Percentiles rank a stretch among this genome's conserved stretches.
phyloP scores from a whole-genome alignment of 2,113 vertebrate species.

The chimpanzee (Pan troglodytes) region DNA sequence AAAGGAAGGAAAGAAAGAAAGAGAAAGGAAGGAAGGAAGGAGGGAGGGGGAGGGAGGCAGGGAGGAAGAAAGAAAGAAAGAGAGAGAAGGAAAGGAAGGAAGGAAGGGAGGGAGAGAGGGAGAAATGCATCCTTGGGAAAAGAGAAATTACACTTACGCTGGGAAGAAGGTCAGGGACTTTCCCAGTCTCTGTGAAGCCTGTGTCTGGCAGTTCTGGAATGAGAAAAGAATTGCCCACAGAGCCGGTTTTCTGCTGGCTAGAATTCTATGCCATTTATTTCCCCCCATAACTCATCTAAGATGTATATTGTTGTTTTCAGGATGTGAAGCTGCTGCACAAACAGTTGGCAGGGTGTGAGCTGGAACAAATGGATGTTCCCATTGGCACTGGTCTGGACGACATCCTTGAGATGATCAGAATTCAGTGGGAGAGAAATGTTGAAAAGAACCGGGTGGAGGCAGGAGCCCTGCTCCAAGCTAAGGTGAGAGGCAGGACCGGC shows the following conservation, averaged over 20 bases:
- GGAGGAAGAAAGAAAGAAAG: background rate
- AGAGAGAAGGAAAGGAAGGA: too few relatives aligned
- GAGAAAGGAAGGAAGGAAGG: too few relatives aligned
- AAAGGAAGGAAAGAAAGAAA: accelerated
- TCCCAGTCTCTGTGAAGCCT: background rate
- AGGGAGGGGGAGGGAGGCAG: background rate
- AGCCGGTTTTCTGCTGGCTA: background rate
- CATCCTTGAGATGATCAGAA: slow-evolving; percentile 91
- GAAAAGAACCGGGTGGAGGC: slow-evolving; percentile 90
- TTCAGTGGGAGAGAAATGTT: slow-evolving; percentile 94
- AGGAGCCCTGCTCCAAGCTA: slow-evolving; percentile 88
- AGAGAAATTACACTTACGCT: background rate
- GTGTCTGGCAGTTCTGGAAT: background rate
- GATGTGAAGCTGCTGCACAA: slow-evolving; percentile 93
- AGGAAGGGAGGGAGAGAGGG: accelerated
- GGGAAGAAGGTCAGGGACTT: background rate
- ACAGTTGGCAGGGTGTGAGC: slow-evolving; percentile 91
- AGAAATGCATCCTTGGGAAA: background rate
- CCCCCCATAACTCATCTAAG: background rate
- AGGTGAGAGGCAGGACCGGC: slow-evolving; percentile 83
- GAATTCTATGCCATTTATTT: background rate
- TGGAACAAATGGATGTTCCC: slow-evolving; percentile 89
- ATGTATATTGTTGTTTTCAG: slow-evolving; percentile 78
- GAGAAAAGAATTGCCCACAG: background rate
- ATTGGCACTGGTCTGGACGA: slow-evolving; percentile 91